Base-by-base conservation (phyloP, 1,140 invertebrate species). In the Metopolophium dirhodum region DNA sequence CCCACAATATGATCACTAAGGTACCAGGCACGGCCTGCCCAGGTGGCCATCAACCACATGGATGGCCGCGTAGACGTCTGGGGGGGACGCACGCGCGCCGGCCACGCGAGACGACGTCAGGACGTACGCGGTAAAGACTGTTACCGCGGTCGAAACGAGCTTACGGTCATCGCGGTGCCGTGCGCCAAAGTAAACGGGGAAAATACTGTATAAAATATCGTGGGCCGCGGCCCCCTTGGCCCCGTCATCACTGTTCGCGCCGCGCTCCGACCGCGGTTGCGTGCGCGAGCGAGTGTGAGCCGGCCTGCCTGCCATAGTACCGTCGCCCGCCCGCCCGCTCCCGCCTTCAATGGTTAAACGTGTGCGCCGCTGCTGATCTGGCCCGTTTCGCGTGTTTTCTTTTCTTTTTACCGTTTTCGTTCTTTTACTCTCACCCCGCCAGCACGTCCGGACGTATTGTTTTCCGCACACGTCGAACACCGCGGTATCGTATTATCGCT, bases 341-440 rank as follows among this genome's bases (percentile, higher is more conserved):
- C 54, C 35, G 7, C 87, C 54, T 18, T 8, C 9, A 57, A 6
- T 35, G 11, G 26, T 6, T 57, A 14, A 68, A 54, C 87, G 87
- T 54, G 87, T 57, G n/a, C 54, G 22, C 89, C 23, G 54, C 88
- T 90, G 88, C 88, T 61, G 88, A 90, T 90, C 88, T 90, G 89
- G 54, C 89, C 89, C 54, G 45, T 90, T 68, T 90, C 88, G 51
- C 26, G 88, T 30, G 37, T 61, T 90, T 90, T 45, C 61, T 90
- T 68, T 90, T 90, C n/a, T 68, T 57, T 61, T 41, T 41, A 61
- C 51, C 45, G 45, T 49, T n/a, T 49, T 22, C n/a, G 26, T 88
- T 90, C 57, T 68, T 90, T 68, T 90, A 90, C 89, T 41, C 61
- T 90, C n/a, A 90, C 89, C 37, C 89, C 88, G 88, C 57, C 37